Evolutionary conservation across 2,113 vertebrate species (phyloP), one percentile per base, ranked within the genome.

Genomic region (Phaethon lepturus): DNA sequence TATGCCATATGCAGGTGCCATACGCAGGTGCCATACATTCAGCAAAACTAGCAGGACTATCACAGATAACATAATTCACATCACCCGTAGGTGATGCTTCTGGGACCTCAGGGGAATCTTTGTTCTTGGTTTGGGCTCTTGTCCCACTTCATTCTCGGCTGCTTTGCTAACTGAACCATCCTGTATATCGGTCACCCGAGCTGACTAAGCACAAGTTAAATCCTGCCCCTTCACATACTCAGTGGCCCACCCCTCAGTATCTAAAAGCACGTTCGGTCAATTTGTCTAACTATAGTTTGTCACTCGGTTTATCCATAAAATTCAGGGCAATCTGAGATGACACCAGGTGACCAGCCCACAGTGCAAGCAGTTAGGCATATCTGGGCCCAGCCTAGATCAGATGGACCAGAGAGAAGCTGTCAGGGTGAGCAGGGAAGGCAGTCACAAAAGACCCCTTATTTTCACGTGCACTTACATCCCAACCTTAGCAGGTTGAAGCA

Each of bases 341-440:
- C 8, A 2, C 20, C 1, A 0, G 38, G 31, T 2, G 23, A n/a
- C 19, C 49, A 29, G 17, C 17, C 44, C 24, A 5, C 1, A 0
- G 4, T 0, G 16, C 2, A 3, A 72, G 67, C 49, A 4, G 15
- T 7, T 7, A 3, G 31, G 2, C 2, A 9, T 18, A 1, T 7
- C 22, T 6, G 47, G 25, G 56, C 9, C 25, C 66, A 78, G 2
- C 45, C 19, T 14, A 3, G 31, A 1, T 6, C 19, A 22, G 45
- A 2, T 0, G 2, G 17, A 33, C 29, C 8, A 7, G 55, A 24
- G 60, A 63, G 29, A 42, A 42, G 20, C 67, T n/a, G 38, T 23
- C 58, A 28, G 33, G 7, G 5, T 6, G 24, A 58, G 59, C 3
- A 3, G 38, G 49, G 40, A 29, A 45, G 49, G 50, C 31, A 19